Evolutionary conservation across 2,888 invertebrate species (phyloP).

Genomic region (Adela reaumurella): DNA sequence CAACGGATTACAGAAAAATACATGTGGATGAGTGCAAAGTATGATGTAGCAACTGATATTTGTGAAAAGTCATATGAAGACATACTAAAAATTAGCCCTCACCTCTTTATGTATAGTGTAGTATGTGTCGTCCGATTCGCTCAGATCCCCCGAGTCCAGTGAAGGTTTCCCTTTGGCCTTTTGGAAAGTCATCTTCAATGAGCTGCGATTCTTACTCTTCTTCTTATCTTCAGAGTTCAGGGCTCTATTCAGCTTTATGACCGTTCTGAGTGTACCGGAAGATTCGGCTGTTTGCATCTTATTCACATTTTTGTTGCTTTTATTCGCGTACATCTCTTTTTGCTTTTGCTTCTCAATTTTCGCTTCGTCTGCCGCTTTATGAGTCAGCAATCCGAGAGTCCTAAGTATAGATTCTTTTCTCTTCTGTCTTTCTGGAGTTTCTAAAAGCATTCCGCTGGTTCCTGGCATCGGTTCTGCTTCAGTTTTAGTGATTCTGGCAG

Average conservation of each 20-base stretch:
- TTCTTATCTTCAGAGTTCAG: constrained; percentile 37
- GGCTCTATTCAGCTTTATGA: constrained; percentile 70
- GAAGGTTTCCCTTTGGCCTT: constrained; percentile 62
- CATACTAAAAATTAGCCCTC: no score
- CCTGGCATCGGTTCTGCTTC: constrained; percentile 5
- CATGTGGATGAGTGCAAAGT: no score
- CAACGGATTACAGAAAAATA: no score
- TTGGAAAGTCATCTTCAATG: constrained; percentile 76
- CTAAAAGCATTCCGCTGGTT: constrained; percentile 27
- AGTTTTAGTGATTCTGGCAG: constrained; percentile 1
- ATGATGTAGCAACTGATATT: no score
- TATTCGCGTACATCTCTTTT: constrained; percentile 26
- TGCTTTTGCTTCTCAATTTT: constrained; percentile 56
- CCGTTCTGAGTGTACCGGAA: constrained; percentile 79
- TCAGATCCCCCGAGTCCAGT: constrained; percentile 32
- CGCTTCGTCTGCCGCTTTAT: constrained; percentile 69
- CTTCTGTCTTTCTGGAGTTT: constrained; percentile 62
- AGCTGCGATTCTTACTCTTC: constrained; percentile 63
- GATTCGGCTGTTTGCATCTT: constrained; percentile 50
- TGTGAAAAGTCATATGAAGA: no score
- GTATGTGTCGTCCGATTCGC: constrained; percentile 43
- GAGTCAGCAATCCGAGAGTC: constrained; percentile 70
- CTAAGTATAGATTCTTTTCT: constrained; percentile 72
- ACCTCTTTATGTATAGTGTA: constrained; percentile 68
- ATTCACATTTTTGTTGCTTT: constrained; percentile 25